Evolutionary conservation across 2,888 invertebrate genomes (phyloP).

Genomic region (Gastracanthus pulcherrimus): DNA sequence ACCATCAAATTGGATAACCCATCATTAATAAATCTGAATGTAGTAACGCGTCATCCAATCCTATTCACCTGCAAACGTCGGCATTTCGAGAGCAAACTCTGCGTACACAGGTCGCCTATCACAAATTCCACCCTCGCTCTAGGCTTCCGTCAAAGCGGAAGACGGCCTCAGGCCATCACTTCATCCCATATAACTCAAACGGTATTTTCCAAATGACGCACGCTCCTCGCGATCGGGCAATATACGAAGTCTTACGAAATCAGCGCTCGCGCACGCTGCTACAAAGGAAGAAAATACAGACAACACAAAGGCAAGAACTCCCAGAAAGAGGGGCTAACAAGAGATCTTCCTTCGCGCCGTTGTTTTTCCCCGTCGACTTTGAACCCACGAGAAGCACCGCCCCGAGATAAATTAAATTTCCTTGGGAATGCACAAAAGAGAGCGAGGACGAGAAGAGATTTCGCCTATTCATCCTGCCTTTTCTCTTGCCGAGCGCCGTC

Average conservation of each 20-base stretch:
- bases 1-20: no score
- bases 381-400: neutral
- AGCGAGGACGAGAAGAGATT: conserved; percentile 41
- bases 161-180: neutral
- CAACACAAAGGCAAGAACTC: neutral
- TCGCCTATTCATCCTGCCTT: conserved; percentile 35
- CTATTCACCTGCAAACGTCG: no score
- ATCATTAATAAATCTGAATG: no score
- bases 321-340: neutral
- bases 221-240: neutral
- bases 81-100: neutral
- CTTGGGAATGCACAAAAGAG: conserved; percentile 37
- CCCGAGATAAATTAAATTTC: conserved; percentile 50
- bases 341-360: conserved; percentile 3
- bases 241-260: conserved; percentile 32
- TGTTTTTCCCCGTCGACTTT: conserved; percentile 26
- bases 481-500: conserved; percentile 16
- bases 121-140: no score
- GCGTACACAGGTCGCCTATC: no score
- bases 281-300: neutral
- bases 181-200: conserved; percentile 23
- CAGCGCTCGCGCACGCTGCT: no score
- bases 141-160: neutral
- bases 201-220: neutral
- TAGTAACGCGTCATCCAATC: no score